Conservation (phyloP, 1,140 invertebrate genomes). For the Trichonephila inaurata region DNA sequence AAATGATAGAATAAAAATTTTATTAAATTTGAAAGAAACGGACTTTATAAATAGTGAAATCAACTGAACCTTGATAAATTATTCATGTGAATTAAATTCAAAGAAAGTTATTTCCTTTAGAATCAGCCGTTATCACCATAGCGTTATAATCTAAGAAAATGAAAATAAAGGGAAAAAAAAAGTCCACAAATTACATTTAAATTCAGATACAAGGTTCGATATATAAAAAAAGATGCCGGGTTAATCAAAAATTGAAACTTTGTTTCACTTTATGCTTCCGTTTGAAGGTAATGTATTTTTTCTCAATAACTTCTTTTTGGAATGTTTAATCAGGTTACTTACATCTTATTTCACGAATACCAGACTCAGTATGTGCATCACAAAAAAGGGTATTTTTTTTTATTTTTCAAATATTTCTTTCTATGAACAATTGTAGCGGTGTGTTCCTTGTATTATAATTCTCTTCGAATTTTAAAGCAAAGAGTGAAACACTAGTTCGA, state of each 20-base stretch:
- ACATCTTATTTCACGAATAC: constrained; percentile 53
- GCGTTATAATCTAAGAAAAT: constrained; percentile 12
- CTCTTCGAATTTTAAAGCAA: constrained; percentile 50
- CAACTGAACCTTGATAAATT: constrained; percentile 55
- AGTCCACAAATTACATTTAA: constrained; percentile 66
- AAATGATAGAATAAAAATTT: neutral
- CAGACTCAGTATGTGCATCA: constrained; percentile 5
- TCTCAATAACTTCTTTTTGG: constrained; percentile 44
- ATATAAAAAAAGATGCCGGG: constrained; percentile 37
- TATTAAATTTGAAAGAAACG: neutral
- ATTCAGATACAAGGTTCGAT: constrained; percentile 36
- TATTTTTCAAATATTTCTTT: constrained; percentile 36
- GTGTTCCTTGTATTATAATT: constrained; percentile 61
- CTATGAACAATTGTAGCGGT: constrained; percentile 58
- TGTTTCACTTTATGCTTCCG: constrained; percentile 62
- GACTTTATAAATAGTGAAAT: constrained; percentile 28
- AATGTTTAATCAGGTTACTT: constrained; percentile 70
- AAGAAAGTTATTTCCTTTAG: constrained; percentile 48
- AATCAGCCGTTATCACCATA: constrained; percentile 41
- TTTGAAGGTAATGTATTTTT: constrained; percentile 68
- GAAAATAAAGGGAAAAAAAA: constrained; percentile 8
- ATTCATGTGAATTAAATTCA: constrained; percentile 69
- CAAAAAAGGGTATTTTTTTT: neutral
- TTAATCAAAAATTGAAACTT: constrained; percentile 75
- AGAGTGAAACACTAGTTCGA: constrained; percentile 33